Conservation (phyloP, 2,888 invertebrate species). For the Cryptophagus acutangulus region DNA sequence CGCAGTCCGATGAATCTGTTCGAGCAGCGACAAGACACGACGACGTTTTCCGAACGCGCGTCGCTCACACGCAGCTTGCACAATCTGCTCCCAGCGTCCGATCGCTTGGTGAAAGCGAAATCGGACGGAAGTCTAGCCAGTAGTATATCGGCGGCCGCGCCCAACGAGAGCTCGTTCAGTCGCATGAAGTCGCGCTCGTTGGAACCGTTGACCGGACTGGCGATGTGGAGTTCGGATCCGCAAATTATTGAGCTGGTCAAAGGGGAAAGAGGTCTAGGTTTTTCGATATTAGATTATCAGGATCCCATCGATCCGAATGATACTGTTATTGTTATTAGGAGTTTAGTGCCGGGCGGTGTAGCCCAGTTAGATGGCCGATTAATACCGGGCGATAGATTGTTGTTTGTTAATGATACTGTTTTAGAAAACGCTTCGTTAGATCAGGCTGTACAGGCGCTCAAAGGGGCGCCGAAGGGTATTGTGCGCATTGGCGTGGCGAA, state of each 20-base stretch:
- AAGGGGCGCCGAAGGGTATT: slow-evolving; percentile 84
- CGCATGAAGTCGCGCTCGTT: slow-evolving; percentile 82
- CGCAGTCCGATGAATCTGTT: slow-evolving; percentile 64
- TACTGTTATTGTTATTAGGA: slow-evolving; percentile 94
- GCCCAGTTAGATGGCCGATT: slow-evolving; percentile 90
- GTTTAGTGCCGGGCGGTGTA: slow-evolving; percentile 96
- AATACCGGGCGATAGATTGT: slow-evolving; percentile 84
- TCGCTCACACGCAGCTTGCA: slow-evolving; percentile 83
- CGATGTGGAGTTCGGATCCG: slow-evolving; percentile 95
- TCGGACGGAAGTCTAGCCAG: slow-evolving; percentile 91
- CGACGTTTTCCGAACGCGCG: slow-evolving; percentile 73
- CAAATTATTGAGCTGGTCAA: slow-evolving; percentile 88
- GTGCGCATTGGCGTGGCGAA: slow-evolving; percentile 91
- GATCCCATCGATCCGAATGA: slow-evolving; percentile 94
- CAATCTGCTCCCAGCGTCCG: slow-evolving; percentile 59
- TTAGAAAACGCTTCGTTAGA: slow-evolving; percentile 90
- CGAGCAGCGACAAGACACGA: slow-evolving; percentile 69
- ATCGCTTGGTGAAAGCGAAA: slow-evolving; percentile 78
- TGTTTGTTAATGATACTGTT: slow-evolving; percentile 86
- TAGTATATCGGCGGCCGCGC: slow-evolving; percentile 76
- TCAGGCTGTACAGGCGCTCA: slow-evolving; percentile 92
- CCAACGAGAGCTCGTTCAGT: slow-evolving; percentile 60
- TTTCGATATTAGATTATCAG: slow-evolving; percentile 96
- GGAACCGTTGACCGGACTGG: slow-evolving; percentile 96
- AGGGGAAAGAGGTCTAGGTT: slow-evolving; percentile 94